These are phyloP conservation scores for Struthio camelus DNA, from an alignment of 2,113 vertebrate genomes.

Conservation along the genomic window DNA sequence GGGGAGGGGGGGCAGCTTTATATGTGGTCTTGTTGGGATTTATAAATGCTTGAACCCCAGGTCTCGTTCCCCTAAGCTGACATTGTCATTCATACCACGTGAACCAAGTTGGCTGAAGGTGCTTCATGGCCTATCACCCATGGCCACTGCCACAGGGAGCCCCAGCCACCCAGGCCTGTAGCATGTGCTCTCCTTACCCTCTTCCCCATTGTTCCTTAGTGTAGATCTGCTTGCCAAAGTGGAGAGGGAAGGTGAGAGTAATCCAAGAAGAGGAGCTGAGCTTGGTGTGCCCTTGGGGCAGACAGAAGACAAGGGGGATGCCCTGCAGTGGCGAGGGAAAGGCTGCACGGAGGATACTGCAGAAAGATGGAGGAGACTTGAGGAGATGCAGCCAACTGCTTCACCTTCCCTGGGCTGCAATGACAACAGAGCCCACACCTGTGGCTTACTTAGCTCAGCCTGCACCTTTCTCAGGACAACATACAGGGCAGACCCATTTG, in stretches of 20 bases:
- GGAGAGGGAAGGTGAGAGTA: neutral
- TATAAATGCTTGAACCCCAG: neutral
- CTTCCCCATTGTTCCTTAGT: neutral
- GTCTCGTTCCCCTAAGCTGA: neutral
- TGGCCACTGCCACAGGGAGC: neutral
- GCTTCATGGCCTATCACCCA: neutral
- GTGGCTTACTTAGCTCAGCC: neutral
- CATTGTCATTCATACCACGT: neutral
- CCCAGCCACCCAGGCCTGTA: neutral
- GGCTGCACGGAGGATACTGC: neutral
- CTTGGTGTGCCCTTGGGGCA: neutral
- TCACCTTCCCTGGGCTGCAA: neutral
- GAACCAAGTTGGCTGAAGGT: neutral
- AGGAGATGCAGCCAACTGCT: neutral
- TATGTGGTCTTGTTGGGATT: neutral
- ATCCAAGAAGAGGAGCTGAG: neutral
- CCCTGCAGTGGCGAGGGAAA: fast-evolving
- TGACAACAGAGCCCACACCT: neutral
- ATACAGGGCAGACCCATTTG: neutral
- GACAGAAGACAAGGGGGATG: neutral
- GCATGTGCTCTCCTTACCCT: neutral
- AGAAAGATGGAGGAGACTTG: neutral
- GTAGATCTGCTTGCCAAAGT: neutral
- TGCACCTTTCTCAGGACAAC: neutral
- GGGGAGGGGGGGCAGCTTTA: no score